Evolutionary conservation across 1,140 invertebrate genomes (phyloP), one percentile per base, ranked within the genome.

Genomic region (Sesamia nonagrioides): DNA sequence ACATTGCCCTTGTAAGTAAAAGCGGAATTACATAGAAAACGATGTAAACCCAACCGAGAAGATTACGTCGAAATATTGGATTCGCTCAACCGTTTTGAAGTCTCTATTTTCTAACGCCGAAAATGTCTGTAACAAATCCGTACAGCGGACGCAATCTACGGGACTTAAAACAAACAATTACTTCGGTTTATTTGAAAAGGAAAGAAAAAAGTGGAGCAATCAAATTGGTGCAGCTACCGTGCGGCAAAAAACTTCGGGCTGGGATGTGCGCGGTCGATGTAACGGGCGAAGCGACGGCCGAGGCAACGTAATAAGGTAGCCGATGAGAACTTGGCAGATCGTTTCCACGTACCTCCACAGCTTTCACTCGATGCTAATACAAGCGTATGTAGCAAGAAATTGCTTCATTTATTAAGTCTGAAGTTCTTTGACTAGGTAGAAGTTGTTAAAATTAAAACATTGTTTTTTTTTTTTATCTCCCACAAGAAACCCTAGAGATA

Each of bases 111-210:
- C 86, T 89, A 88, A 87, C 79, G 83, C 84, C 88, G 79, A 91
- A 91, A 91, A 87, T 85, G 81, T 91, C 90, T 91, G 89, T 92
- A 91, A 90, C 91, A 92, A 92, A 94, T 92, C 86, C 84, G 85
- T 84, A 76, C 88, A 82, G 87, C 86, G 87, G 89, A 90, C 87
- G 87, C 89, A 92, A 92, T 89, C 92, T 89, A 91, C 87, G 82
- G 78, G 84, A 85, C 84, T 92, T 93, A 94, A 93, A 94, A 94
- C 93, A 94, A 94, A 94, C 92, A 94, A 93, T 94, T 93, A 94
- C 91, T 92, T 89, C 79, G 88, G 85, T 92, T 92, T 93, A 89
- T 93, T 94, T 92, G 90, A 88, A 92, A 91, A 90, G 88, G 84
- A 82, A 82, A 90, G 86, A 88, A 93, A 94, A 93, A 92, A 94